Conservation (phyloP, 2,888 invertebrate genomes). For the Chymomyza procnemis region DNA sequence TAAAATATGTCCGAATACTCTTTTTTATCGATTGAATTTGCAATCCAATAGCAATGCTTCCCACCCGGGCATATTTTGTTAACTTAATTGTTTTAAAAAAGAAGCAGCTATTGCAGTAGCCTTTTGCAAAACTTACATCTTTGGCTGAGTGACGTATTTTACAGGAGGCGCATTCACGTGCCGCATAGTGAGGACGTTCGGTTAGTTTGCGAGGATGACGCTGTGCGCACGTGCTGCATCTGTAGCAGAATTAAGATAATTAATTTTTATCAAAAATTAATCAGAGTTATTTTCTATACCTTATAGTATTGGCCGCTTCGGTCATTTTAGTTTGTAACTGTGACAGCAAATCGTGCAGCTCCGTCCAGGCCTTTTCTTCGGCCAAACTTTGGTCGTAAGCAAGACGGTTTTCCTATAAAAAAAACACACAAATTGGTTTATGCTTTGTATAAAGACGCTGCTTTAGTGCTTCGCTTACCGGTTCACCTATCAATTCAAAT, state of each 20-base stretch:
- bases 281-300: too few relatives aligned
- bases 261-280: too few relatives aligned
- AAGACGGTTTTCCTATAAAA: slow-evolving; percentile 84
- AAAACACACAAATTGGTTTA: neutral
- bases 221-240: slow-evolving; percentile 95
- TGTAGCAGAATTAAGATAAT: too few relatives aligned
- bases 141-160: slow-evolving; percentile 93
- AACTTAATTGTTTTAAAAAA: too few relatives aligned
- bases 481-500: slow-evolving; percentile 95
- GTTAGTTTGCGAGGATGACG: slow-evolving; percentile 92
- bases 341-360: slow-evolving; percentile 90
- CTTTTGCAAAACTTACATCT: slow-evolving; percentile 81
- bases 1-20: too few relatives aligned
- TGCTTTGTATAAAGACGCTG: neutral
- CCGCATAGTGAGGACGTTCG: slow-evolving; percentile 93
- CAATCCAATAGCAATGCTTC: too few relatives aligned
- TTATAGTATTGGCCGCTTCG: slow-evolving; percentile 94
- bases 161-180: slow-evolving; percentile 92
- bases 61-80: too few relatives aligned
- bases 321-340: slow-evolving; percentile 96
- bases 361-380: slow-evolving; percentile 92
- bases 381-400: slow-evolving; percentile 86
- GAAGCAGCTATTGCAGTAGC: neutral
- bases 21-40: too few relatives aligned
- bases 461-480: slow-evolving; percentile 80